Conservation (phyloP, 2,888 invertebrate genomes). For the Tenodera sinensis region DNA sequence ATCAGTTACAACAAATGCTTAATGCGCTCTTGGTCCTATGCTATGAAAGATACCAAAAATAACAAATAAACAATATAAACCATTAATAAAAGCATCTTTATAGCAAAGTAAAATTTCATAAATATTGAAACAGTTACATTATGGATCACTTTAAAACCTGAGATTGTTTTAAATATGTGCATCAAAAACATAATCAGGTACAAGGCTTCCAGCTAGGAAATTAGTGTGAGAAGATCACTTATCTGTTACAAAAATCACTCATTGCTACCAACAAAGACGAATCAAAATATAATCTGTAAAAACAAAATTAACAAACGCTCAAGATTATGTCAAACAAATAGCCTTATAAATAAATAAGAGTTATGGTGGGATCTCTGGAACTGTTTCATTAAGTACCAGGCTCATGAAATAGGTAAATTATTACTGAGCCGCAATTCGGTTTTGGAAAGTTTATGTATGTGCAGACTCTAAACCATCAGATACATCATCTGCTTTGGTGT, state of each 20-base stretch:
- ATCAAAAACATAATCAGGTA: background rate
- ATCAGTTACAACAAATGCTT: no score
- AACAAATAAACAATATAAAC: no score
- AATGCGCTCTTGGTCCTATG: no score
- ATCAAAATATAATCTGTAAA: background rate
- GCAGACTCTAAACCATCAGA: constrained; percentile 19
- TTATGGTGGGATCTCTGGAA: background rate
- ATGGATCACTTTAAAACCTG: background rate
- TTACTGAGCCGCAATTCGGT: background rate
- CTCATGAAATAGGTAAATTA: background rate
- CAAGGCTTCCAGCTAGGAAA: background rate
- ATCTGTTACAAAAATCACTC: background rate
- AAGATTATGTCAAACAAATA: background rate
- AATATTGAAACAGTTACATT: background rate
- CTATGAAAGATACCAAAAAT: no score
- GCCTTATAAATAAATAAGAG: background rate
- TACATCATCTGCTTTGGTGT: constrained; percentile 36
- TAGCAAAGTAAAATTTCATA: no score
- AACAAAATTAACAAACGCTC: background rate
- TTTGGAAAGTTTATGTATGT: background rate
- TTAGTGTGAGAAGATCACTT: background rate
- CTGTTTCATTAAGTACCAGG: background rate
- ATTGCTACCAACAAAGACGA: background rate
- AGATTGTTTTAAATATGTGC: background rate
- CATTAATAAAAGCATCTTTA: no score